Base-by-base conservation (phyloP, 1,140 invertebrate genomes). In the Sipha flava region DNA sequence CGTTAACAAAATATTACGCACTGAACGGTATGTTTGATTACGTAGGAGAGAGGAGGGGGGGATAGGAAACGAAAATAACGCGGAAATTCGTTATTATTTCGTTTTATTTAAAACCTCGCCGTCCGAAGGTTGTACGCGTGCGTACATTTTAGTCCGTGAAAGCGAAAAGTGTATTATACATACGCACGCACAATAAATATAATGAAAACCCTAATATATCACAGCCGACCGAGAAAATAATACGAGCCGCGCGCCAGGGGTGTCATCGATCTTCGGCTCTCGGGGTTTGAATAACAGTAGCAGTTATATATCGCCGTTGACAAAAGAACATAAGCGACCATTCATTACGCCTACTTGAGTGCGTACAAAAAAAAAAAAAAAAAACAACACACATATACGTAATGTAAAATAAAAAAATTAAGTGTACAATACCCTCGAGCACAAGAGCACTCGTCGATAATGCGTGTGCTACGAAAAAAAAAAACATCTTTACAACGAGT, bases 331-430 rank as follows among this genome's bases (percentile, higher is more conserved):
- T 40, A 26, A 18, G 40, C 64, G 64, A 14, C 40, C 64, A 45
- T 68, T 68, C 64, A 45, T 68, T 68, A 68, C 64, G 64, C 64
- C 64, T 45, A 68, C 64, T 68, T 29, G 64, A 68, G 64, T 29
- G 4, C 34, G 18, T 40, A 40, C 4, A 10, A 6, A 40, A 40
- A 64, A 40, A 14, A 37, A 62, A 62, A 62, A 62, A 62, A 14
- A 37, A 21, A 23, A 6, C 2, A 16, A 23, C 14, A 14, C 0
- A 14, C 37, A 21, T 64, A 21, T 9, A 34, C 16, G 59, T 37
- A 12, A 7, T 18, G 31, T 12, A 34, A 31, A 37, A 18, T 18
- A 62, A 59, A 57, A 57, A 57, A 57, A 59, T 29, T 59, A 57
- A 57, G 29, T 59, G 9, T 43, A 43, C 14, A 43, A 66, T 40